phyloP scores from a whole-genome alignment of 2,888 invertebrate genomes.

The Lasioglossum morio region DNA sequence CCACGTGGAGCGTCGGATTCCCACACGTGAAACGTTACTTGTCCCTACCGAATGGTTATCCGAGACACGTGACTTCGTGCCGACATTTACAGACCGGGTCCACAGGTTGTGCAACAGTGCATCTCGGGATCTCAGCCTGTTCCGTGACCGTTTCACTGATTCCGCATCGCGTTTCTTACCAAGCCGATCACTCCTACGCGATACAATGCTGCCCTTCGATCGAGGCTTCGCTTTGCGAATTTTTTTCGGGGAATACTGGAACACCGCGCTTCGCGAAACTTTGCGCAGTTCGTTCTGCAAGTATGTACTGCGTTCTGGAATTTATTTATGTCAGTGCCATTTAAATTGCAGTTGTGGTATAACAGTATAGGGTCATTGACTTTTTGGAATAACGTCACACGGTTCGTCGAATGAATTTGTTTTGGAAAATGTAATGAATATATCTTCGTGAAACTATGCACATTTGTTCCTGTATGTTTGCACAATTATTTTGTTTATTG shows the following conservation, averaged over 20 bases:
- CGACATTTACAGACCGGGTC: constrained; percentile 12
- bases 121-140: not conserved
- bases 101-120: constrained; percentile 20
- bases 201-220: not conserved
- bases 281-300: not conserved
- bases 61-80: constrained; percentile 14
- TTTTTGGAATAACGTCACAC: not conserved
- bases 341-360: not conserved
- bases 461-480: no score
- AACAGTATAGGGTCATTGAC: not conserved
- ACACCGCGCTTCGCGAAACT: not conserved
- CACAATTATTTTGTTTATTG: not conserved
- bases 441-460: no score
- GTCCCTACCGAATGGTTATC: constrained; percentile 15
- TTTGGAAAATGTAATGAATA: not conserved
- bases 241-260: not conserved
- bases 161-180: not conserved
- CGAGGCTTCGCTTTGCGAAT: not conserved
- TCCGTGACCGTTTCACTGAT: not conserved
- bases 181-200: not conserved
- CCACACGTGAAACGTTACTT: constrained; percentile 20
- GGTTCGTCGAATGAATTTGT: not conserved
- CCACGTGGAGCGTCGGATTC: constrained; percentile 11
- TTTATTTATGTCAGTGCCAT: not conserved
- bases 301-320: not conserved